These are phyloP conservation scores for Bathynomus jamesi DNA, from an alignment of 1,140 invertebrate genomes.

Conservation along the genomic window DNA sequence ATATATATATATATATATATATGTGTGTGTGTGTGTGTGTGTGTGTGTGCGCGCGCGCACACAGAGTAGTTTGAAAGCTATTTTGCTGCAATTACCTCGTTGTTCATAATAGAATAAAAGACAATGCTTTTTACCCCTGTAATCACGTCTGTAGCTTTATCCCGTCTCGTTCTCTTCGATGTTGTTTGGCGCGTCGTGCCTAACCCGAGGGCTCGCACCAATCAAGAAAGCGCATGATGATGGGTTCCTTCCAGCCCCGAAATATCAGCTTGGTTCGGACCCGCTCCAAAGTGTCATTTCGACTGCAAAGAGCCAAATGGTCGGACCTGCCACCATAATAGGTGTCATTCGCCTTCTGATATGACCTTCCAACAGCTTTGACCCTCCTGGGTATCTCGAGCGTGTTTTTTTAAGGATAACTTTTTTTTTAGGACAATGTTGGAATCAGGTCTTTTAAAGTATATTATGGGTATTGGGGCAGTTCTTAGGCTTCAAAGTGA, in stretches of 20 bases:
- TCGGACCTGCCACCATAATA: not conserved
- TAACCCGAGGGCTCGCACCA: not conserved
- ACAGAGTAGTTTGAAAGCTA: too few species aligned
- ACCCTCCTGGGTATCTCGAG: not conserved
- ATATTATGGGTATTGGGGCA: too few species aligned
- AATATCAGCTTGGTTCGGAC: not conserved
- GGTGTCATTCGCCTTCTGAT: not conserved
- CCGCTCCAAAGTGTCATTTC: not conserved
- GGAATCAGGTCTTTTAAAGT: too few species aligned
- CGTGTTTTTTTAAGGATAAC: not conserved
- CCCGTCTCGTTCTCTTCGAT: not conserved
- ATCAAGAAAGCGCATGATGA: not conserved
- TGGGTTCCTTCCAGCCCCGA: not conserved
- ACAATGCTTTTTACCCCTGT: not conserved
- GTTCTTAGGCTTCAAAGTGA: too few species aligned
- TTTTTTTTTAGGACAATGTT: not conserved
- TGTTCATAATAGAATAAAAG: not conserved
- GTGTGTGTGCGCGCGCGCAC: not conserved
- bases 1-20: not conserved
- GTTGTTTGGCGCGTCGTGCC: not conserved
- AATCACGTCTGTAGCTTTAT: not conserved
- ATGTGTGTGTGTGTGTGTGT: not conserved
- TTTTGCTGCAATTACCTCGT: not conserved
- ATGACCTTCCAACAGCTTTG: not conserved
- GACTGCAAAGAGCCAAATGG: not conserved